Percentiles rank a stretch among this genome's conserved stretches.
phyloP scores from a whole-genome alignment of 2,888 invertebrate species.

The Ptychoptera albimana region DNA sequence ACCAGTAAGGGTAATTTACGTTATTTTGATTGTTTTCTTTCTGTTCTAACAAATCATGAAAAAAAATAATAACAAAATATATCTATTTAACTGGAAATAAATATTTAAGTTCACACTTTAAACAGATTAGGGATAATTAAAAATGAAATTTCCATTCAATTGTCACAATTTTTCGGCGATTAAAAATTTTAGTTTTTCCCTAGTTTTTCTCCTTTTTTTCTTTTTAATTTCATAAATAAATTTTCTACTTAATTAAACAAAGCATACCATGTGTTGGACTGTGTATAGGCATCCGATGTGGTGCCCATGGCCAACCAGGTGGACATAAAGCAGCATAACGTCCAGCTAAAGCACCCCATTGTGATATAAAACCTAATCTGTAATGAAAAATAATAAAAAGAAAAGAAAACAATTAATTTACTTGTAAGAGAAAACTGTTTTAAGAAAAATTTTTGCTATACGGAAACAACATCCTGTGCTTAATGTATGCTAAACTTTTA shows the following conservation, averaged over 20 bases:
- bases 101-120: no score
- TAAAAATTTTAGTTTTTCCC: neutral
- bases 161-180: no score
- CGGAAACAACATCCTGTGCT: neutral
- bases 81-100: no score
- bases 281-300: slow-evolving; percentile 31
- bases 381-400: slow-evolving; percentile 20
- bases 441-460: neutral
- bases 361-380: slow-evolving; percentile 69
- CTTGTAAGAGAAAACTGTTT: neutral
- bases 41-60: no score
- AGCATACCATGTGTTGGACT: slow-evolving; percentile 53
- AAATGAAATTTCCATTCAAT: no score
- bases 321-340: slow-evolving; percentile 57
- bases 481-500: no score
- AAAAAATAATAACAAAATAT: no score
- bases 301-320: slow-evolving; percentile 44
- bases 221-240: neutral
- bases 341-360: slow-evolving; percentile 63
- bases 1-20: no score
- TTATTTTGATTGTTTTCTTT: no score
- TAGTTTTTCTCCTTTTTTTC: neutral
- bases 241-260: neutral
- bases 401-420: neutral
- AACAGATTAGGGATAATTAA: no score